Conservation (phyloP, 1,140 invertebrate genomes). For the Nasonia giraulti region DNA sequence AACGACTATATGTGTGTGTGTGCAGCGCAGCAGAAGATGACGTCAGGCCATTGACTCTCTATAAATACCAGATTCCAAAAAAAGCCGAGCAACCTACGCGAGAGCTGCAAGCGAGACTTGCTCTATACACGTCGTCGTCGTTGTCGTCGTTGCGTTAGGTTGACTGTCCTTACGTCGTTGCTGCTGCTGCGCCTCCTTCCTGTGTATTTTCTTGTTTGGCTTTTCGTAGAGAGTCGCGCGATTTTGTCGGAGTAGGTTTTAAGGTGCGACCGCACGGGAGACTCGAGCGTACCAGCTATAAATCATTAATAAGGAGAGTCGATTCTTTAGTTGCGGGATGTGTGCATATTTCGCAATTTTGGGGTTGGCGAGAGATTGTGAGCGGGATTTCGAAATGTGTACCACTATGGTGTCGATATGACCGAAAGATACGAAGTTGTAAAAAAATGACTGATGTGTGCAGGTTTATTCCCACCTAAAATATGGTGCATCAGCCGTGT, state of each 20-base stretch:
- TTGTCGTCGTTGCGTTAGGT: slow-evolving; percentile 12
- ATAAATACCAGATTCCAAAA: slow-evolving; percentile 68
- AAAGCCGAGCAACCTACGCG: slow-evolving; percentile 55
- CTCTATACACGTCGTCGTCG: not conserved
- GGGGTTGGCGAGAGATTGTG: not conserved
- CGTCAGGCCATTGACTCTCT: slow-evolving; percentile 67
- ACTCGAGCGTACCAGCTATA: not conserved
- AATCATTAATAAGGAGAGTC: not conserved
- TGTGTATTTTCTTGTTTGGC: not conserved
- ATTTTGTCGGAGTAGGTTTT: not conserved
- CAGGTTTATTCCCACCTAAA: no score
- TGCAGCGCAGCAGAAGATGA: slow-evolving; percentile 53
- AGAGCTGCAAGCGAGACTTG: not conserved
- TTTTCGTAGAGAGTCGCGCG: not conserved
- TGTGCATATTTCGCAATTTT: not conserved
- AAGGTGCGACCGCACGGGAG: not conserved
- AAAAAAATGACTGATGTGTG: no score
- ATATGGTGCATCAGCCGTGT: no score
- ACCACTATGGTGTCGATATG: no score
- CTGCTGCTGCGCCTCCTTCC: not conserved
- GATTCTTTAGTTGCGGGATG: not conserved
- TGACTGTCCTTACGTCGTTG: slow-evolving; percentile 39
- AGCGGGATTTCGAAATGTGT: not conserved
- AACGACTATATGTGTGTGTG: not conserved
- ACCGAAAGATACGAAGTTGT: no score